Evolutionary conservation across 2,888 invertebrate species (phyloP).

Genomic region (Trachelus stipa): DNA sequence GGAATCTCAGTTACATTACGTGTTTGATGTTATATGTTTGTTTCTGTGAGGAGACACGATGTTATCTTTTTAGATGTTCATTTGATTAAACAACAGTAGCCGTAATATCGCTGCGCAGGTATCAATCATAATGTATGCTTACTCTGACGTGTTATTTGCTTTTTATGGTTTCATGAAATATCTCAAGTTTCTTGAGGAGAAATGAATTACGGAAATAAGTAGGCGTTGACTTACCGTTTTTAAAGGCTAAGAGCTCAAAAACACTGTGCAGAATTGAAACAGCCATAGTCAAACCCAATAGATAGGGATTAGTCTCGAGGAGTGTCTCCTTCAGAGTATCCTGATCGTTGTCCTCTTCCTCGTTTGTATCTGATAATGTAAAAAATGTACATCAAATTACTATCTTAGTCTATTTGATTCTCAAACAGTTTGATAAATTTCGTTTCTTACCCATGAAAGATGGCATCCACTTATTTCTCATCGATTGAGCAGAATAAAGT

Average conservation of each 20-base stretch:
- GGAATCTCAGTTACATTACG: not conserved
- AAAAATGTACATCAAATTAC: not conserved
- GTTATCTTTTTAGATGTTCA: not conserved
- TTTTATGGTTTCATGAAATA: not conserved
- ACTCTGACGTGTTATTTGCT: not conserved
- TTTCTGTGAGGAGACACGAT: not conserved
- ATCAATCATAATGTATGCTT: not conserved
- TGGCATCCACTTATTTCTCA: constrained; percentile 85
- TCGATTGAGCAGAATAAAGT: constrained; percentile 95
- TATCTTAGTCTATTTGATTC: not conserved
- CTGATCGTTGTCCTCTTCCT: constrained; percentile 89
- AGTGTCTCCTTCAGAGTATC: constrained; percentile 94
- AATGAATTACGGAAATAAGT: not conserved
- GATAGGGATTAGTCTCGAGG: constrained; percentile 95
- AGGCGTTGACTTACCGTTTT: constrained; percentile 79
- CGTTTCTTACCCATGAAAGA: constrained; percentile 52
- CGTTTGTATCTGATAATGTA: constrained; percentile 67
- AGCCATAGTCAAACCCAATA: constrained; percentile 89
- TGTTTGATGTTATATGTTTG: not conserved
- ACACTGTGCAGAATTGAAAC: constrained; percentile 96
- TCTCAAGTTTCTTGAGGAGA: not conserved
- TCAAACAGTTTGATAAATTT: not conserved
- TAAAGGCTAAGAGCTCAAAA: constrained; percentile 98
- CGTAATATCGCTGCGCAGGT: not conserved
- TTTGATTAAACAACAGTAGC: not conserved